Percentiles rank a stretch among this genome's conserved stretches.
These are phyloP conservation scores for Dryococelus australis DNA, from an alignment of 2,888 invertebrate species.

Conservation along the genomic window DNA sequence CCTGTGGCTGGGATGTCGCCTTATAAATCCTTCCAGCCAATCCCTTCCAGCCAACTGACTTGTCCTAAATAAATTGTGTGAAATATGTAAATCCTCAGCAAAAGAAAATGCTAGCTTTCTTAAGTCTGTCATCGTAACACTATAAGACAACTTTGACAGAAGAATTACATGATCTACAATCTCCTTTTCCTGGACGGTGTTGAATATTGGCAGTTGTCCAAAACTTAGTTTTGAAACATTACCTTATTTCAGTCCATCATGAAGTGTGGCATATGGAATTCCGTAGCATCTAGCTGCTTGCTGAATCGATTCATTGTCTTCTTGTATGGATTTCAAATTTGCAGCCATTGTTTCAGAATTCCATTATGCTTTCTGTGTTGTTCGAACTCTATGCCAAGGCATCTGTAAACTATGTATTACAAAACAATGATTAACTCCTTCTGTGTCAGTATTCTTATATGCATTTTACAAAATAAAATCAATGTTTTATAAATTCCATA, in stretches of 20 bases:
- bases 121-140: too few relatives aligned
- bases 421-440: neutral
- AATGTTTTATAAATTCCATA: too few relatives aligned
- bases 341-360: neutral
- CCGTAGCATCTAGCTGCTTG: too few relatives aligned
- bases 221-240: too few relatives aligned
- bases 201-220: too few relatives aligned
- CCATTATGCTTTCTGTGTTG: too few relatives aligned
- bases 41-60: neutral
- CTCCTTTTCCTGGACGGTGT: too few relatives aligned
- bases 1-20: neutral
- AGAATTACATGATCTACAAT: too few relatives aligned
- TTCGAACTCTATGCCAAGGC: neutral
- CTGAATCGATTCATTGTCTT: neutral
- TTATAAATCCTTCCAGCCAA: neutral
- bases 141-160: too few relatives aligned
- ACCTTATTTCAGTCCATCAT: too few relatives aligned
- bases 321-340: neutral
- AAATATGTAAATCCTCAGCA: neutral
- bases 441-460: neutral
- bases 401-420: neutral
- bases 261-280: too few relatives aligned
- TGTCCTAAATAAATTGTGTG: neutral
- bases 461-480: too few relatives aligned
- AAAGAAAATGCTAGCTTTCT: neutral